These are phyloP conservation scores for Drosophila neonasuta DNA, from an alignment of 2,888 invertebrate species.

Conservation along the genomic window DNA sequence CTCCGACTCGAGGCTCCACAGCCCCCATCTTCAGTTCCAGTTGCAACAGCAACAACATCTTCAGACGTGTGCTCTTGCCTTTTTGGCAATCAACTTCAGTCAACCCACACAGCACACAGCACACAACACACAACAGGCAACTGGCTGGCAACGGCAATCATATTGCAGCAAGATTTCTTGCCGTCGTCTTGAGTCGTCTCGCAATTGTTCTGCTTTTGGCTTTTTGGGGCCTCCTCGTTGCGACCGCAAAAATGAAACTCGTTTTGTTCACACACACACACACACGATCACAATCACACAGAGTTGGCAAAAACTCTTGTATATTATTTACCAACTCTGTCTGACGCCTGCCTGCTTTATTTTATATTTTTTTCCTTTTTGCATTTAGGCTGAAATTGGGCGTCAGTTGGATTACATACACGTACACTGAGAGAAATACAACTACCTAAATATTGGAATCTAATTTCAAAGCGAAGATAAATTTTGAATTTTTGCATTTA, in stretches of 20 bases:
- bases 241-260: slow-evolving; percentile 69
- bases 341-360: slow-evolving; percentile 44
- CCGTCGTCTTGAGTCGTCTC: slow-evolving; percentile 46
- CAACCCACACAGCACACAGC: slow-evolving; percentile 62
- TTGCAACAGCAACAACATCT: slow-evolving; percentile 42
- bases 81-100: slow-evolving; percentile 73
- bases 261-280: slow-evolving; percentile 53
- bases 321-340: slow-evolving; percentile 59
- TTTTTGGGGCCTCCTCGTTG: slow-evolving; percentile 55
- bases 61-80: slow-evolving; percentile 61
- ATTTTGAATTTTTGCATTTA: too few species aligned
- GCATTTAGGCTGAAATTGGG: slow-evolving; percentile 65
- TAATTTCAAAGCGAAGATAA: too few species aligned
- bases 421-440: neutral
- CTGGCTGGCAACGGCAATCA: slow-evolving; percentile 47
- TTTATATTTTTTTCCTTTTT: slow-evolving; percentile 36
- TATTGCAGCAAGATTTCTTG: slow-evolving; percentile 69
- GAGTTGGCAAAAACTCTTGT: slow-evolving; percentile 43
- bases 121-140: slow-evolving; percentile 12
- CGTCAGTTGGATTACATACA: slow-evolving; percentile 53
- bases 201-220: slow-evolving; percentile 71
- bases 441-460: too few species aligned
- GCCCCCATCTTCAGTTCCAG: slow-evolving; percentile 10
- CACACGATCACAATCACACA: neutral
- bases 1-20: slow-evolving; percentile 15